Conservation (phyloP, 2,888 invertebrate genomes). For the Rhimphoctona megacephalus region DNA sequence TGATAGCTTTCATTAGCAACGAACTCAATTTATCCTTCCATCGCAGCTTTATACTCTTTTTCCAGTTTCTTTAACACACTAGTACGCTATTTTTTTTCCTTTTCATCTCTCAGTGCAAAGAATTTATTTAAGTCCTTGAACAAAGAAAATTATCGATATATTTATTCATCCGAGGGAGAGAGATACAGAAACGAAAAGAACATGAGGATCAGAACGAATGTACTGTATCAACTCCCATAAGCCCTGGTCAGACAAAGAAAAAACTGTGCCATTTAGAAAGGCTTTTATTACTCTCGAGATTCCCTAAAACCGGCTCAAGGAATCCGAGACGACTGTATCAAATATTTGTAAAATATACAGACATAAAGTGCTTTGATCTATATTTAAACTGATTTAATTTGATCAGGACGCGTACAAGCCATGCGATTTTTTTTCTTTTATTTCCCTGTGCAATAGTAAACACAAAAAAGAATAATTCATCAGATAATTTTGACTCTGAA, state of each 20-base stretch:
- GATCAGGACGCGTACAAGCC: not conserved
- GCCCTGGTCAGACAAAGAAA: not conserved
- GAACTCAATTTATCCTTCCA: not conserved
- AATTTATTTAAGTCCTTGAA: constrained; percentile 27
- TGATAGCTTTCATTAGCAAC: not conserved
- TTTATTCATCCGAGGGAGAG: constrained; percentile 27
- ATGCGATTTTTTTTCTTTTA: not conserved
- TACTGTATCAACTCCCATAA: not conserved
- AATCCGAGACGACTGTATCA: not conserved
- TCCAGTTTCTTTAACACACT: not conserved
- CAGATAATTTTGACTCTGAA: not conserved
- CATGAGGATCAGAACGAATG: not conserved
- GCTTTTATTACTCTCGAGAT: not conserved
- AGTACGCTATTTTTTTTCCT: not conserved
- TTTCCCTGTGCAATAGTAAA: not conserved
- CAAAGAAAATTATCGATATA: constrained; percentile 30
- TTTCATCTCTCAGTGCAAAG: constrained; percentile 7
- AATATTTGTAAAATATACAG: constrained; percentile 23
- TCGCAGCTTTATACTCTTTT: no score
- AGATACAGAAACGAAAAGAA: not conserved
- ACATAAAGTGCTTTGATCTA: not conserved
- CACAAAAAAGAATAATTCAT: not conserved
- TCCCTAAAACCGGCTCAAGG: not conserved
- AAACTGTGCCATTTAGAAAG: not conserved
- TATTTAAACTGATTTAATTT: not conserved